phyloP scores from a whole-genome alignment of 2,113 vertebrate species.

The Zapus hudsonius region DNA sequence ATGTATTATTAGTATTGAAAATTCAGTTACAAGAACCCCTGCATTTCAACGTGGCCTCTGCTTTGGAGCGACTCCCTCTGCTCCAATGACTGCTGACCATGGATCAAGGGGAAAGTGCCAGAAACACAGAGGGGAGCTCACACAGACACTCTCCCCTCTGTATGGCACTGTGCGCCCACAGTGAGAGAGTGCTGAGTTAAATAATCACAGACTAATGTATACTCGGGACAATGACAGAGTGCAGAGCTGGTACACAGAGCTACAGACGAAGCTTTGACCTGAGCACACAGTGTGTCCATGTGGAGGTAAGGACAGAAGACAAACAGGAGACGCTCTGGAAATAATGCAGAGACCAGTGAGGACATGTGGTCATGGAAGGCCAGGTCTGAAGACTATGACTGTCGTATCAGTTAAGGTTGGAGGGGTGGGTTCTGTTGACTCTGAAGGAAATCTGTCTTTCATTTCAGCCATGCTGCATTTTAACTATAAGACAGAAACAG shows the following conservation, averaged over 20 bases:
- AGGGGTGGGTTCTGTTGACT: neutral
- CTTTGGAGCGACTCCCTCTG: neutral
- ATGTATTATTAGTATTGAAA: neutral
- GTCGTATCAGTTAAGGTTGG: neutral
- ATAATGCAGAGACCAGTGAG: neutral
- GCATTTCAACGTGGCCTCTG: neutral
- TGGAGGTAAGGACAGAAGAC: neutral
- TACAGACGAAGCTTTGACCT: neutral
- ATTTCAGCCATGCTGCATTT: neutral
- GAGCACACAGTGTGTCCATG: neutral
- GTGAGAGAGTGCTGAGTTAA: no score
- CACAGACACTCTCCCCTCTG: fast-evolving
- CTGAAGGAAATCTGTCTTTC: neutral
- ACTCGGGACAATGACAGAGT: neutral
- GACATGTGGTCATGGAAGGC: no score
- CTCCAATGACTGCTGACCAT: neutral
- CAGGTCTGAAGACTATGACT: no score
- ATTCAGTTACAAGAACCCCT: neutral
- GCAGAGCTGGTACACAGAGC: neutral
- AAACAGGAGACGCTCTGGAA: neutral
- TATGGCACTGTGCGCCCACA: no score
- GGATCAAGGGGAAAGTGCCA: neutral
- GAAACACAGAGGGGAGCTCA: fast-evolving
- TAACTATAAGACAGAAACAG: neutral
- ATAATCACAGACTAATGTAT: neutral